Evolutionary conservation across 2,797 vertebrate species (phyloP).

Genomic region (Notamacropus eugenii): DNA sequence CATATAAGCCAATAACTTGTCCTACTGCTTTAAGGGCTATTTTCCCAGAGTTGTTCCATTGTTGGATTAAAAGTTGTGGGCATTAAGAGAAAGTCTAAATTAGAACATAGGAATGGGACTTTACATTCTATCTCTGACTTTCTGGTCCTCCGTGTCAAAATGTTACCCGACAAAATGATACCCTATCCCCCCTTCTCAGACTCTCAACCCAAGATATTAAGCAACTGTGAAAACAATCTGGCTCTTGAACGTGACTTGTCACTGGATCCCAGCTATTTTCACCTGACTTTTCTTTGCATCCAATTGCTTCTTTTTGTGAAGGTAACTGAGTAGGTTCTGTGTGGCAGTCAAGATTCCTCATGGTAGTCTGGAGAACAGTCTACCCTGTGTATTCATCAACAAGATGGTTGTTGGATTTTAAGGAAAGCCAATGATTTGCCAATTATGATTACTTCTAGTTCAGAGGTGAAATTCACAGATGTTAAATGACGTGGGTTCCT

Average conservation of each 20-base stretch:
- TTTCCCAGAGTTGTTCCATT: constrained; percentile 9
- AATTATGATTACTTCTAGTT: constrained; percentile 54
- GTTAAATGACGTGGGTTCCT: not conserved
- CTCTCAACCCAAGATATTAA: constrained; percentile 46
- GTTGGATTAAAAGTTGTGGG: not conserved
- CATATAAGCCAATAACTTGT: not conserved
- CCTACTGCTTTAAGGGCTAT: not conserved
- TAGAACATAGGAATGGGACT: constrained; percentile 24
- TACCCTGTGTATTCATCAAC: constrained; percentile 58
- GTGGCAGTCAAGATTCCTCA: constrained; percentile 59
- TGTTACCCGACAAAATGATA: constrained; percentile 37
- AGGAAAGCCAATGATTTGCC: constrained; percentile 71
- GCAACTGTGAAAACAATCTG: constrained; percentile 68
- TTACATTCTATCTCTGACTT: not conserved
- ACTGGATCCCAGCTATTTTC: constrained; percentile 62
- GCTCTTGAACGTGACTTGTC: constrained; percentile 44
- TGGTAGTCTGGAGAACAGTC: constrained; percentile 64
- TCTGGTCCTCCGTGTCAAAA: constrained; percentile 7
- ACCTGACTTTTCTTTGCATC: constrained; percentile 64
- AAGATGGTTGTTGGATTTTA: constrained; percentile 55
- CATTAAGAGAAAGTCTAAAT: not conserved
- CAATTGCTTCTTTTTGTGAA: constrained; percentile 70
- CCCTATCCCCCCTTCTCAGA: constrained; percentile 25
- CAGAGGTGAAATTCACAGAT: constrained; percentile 39
- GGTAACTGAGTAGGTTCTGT: constrained; percentile 7